These are phyloP conservation scores for Pyrochroa serraticornis DNA, from an alignment of 2,888 invertebrate species.

Conservation along the genomic window DNA sequence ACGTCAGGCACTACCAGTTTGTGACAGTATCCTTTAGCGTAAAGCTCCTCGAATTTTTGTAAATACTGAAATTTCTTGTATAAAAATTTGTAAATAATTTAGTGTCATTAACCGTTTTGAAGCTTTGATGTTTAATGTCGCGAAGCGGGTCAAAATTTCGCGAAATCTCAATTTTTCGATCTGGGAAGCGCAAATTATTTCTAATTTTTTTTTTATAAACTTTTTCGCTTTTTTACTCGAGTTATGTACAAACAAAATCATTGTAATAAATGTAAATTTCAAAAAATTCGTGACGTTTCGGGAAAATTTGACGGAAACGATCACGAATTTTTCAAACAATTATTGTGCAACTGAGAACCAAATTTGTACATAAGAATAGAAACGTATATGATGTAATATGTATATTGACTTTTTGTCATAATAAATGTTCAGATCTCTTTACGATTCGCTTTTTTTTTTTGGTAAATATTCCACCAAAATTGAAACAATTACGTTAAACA, in stretches of 20 bases:
- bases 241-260: conserved; percentile 26
- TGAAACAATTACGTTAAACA: background rate
- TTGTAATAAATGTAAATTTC: conserved; percentile 40
- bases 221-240: conserved; percentile 3
- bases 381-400: conserved; percentile 50
- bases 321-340: conserved; percentile 34
- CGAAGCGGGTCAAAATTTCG: conserved; percentile 6
- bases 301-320: conserved; percentile 26
- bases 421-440: conserved; percentile 57
- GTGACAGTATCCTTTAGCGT: conserved; percentile 81
- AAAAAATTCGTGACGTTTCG: conserved; percentile 43
- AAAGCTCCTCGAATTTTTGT: conserved; percentile 16
- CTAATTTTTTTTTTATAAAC: conserved; percentile 10
- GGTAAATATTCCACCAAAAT: background rate
- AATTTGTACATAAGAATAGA: conserved; percentile 49
- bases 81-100: conserved; percentile 16
- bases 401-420: conserved; percentile 57
- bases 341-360: conserved; percentile 50
- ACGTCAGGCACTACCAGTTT: conserved; percentile 77
- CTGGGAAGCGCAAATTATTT: conserved; percentile 11
- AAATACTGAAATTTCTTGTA: conserved; percentile 7
- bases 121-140: conserved; percentile 23
- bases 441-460: background rate
- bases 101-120: conserved; percentile 8
- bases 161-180: conserved; percentile 24